Conservation (phyloP, 64 coral and sea anemone genomes). For the Cladopsammia gracilis region DNA sequence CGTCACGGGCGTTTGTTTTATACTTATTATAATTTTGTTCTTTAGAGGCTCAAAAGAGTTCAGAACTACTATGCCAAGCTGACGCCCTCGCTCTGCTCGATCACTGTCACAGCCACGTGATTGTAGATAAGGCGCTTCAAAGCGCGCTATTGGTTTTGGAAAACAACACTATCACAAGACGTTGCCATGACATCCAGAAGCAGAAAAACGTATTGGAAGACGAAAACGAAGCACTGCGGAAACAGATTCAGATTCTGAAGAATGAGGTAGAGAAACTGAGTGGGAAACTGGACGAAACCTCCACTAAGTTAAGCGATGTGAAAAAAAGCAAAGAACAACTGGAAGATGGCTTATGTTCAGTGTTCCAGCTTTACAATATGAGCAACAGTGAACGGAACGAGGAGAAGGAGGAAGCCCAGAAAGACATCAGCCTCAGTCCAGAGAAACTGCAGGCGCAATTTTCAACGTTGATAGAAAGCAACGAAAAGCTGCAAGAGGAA, state of each 20-base stretch:
- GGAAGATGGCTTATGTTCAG: conserved; percentile 83
- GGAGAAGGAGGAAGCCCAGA: background rate
- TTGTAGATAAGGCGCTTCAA: conserved; percentile 88
- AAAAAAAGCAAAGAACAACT: conserved; percentile 57
- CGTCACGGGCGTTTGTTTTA: background rate
- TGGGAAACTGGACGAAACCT: conserved; percentile 62
- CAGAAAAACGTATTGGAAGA: conserved; percentile 64
- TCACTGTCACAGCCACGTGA: conserved; percentile 80
- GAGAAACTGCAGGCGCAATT: conserved; percentile 35
- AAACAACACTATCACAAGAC: conserved; percentile 30
- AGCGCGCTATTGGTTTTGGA: conserved; percentile 86
- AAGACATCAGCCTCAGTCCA: background rate
- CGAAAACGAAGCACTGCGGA: conserved; percentile 50
- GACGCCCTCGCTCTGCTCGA: conserved; percentile 57
- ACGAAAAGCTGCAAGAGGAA: conserved; percentile 68
- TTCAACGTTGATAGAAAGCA: conserved; percentile 67
- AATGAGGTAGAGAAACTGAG: conserved; percentile 49
- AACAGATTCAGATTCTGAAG: conserved; percentile 59
- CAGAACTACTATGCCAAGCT: background rate
- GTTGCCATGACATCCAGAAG: conserved; percentile 49
- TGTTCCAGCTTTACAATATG: conserved; percentile 94
- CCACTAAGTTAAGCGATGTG: conserved; percentile 34
- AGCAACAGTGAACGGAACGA: background rate
- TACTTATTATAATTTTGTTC: background rate
- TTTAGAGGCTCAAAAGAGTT: background rate